Evolutionary conservation across 2,113 vertebrate species (phyloP).

Genomic region (Notarius quadriscutis): DNA sequence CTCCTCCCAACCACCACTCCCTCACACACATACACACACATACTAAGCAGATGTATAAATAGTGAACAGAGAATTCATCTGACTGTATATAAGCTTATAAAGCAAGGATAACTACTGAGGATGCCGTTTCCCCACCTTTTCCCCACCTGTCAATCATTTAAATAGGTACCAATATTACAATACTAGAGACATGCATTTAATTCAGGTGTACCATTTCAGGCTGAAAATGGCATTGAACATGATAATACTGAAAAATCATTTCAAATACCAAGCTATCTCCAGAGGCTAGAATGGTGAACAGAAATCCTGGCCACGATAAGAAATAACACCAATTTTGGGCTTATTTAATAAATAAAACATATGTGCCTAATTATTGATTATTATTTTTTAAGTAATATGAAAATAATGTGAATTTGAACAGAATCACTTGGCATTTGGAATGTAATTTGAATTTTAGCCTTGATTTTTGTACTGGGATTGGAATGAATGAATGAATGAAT

Average conservation of each 20-base stretch:
- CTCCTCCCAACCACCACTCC: background rate
- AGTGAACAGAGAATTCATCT: background rate
- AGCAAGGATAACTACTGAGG: background rate
- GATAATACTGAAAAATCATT: slow-evolving; percentile 31
- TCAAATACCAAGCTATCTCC: slow-evolving; percentile 33
- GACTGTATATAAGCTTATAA: background rate
- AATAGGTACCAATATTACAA: background rate
- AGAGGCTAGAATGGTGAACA: background rate
- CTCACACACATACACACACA: background rate
- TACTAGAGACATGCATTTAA: background rate
- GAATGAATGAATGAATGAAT: background rate
- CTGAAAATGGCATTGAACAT: slow-evolving; percentile 42
- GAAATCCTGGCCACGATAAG: background rate
- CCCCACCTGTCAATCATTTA: background rate
- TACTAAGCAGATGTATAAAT: background rate
- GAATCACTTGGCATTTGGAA: slow-evolving; percentile 31
- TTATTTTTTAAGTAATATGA: slow-evolving; percentile 5
- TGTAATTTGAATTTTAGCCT: slow-evolving; percentile 22
- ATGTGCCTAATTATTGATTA: slow-evolving; percentile 1
- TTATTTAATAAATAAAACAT: background rate
- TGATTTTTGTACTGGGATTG: slow-evolving; percentile 27
- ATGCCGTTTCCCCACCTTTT: background rate
- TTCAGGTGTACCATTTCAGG: slow-evolving; percentile 12
- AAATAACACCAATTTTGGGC: slow-evolving; percentile 10
- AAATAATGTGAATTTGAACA: slow-evolving; percentile 6